phyloP scores from a whole-genome alignment of 2,113 vertebrate genomes.

The Cyprinus carpio region DNA sequence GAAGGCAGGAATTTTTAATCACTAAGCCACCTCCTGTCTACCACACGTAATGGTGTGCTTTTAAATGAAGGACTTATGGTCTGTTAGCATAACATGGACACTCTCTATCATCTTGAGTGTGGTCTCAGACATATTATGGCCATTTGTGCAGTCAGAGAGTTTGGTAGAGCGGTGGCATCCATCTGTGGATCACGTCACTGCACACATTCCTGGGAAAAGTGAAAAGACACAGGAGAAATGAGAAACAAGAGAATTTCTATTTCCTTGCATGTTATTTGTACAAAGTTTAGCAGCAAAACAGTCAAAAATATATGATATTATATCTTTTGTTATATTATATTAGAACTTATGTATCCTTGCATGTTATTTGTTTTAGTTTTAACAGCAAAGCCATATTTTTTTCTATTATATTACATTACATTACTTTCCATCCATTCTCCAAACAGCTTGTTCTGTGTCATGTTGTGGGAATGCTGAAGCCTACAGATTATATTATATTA shows the following conservation, averaged over 20 bases:
- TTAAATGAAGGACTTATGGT: constrained; percentile 6
- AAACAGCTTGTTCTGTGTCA: constrained; percentile 10
- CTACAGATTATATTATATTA: too few relatives aligned
- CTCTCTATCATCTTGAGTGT: constrained; percentile 20
- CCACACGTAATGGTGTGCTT: neutral
- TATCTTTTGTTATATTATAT: too few relatives aligned
- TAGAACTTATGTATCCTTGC: too few relatives aligned
- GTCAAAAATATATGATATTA: neutral
- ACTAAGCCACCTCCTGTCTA: neutral
- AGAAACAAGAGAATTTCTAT: neutral
- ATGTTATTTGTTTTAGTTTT: neutral
- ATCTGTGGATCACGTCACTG: neutral
- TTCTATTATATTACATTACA: too few relatives aligned
- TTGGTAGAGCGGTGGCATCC: neutral
- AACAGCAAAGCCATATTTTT: neutral
- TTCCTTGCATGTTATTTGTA: neutral
- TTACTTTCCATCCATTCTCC: too few relatives aligned
- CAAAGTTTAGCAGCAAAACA: too few relatives aligned
- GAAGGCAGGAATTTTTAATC: neutral
- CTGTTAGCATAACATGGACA: constrained; percentile 3
- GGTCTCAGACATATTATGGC: neutral
- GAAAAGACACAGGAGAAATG: neutral
- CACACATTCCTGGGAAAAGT: neutral
- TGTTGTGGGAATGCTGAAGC: too few relatives aligned
- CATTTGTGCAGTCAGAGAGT: neutral